A percentile compares a stretch with the other conserved stretches of the same genome.
These are phyloP conservation scores for Apeltes quadracus DNA, from an alignment of 2,113 vertebrate species.

Conservation along the genomic window DNA sequence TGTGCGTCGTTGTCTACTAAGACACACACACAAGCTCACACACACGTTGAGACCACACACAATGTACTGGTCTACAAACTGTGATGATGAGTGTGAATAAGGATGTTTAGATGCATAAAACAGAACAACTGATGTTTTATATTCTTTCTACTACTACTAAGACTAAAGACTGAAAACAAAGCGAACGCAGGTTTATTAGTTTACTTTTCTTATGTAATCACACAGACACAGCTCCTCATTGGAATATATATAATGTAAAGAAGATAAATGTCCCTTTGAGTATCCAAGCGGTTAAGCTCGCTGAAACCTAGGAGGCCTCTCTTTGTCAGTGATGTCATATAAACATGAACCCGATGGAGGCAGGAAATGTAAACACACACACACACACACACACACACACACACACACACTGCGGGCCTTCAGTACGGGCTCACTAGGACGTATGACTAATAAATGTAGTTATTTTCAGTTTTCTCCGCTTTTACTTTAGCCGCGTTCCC, in stretches of 20 bases:
- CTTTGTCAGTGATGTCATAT: constrained; percentile 30
- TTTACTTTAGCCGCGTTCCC: too few relatives aligned
- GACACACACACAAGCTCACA: neutral
- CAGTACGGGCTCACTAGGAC: neutral
- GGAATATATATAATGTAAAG: neutral
- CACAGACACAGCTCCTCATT: neutral
- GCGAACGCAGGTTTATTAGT: neutral
- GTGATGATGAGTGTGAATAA: neutral
- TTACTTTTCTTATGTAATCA: neutral
- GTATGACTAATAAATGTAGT: constrained; percentile 6
- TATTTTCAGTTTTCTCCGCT: constrained; percentile 6
- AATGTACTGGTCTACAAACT: constrained; percentile 6
- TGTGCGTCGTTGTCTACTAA: neutral
- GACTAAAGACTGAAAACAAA: neutral
- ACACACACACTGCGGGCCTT: neutral
- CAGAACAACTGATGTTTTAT: too few relatives aligned
- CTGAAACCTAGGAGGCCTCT: neutral
- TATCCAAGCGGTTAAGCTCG: too few relatives aligned
- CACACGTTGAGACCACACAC: constrained; percentile 40
- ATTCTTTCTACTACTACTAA: too few relatives aligned
- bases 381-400: constrained; percentile 9
- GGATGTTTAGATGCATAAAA: too few relatives aligned
- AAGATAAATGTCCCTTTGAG: neutral
- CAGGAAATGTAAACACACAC: constrained; percentile 24
- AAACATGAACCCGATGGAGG: constrained; percentile 16